These are phyloP conservation scores for Hormiphora californensis DNA, from an alignment of 37 sponge, comb jelly and placozoan species.

Conservation along the genomic window DNA sequence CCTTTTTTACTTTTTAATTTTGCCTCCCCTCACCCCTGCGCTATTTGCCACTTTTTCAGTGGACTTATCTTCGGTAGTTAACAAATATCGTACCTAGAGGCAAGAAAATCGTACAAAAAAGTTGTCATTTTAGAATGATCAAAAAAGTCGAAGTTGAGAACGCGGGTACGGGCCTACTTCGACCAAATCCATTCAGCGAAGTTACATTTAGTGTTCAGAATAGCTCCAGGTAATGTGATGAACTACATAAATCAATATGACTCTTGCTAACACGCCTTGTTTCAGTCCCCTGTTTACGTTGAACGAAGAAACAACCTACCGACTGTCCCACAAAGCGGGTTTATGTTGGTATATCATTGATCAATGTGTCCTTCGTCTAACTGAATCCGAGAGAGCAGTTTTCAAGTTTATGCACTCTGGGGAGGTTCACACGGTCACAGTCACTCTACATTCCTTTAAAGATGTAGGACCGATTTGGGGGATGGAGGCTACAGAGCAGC, in stretches of 20 bases:
- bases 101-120: no score
- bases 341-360: conserved; percentile 18
- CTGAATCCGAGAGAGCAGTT: background rate
- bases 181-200: background rate
- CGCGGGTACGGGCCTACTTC: no score
- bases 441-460: background rate
- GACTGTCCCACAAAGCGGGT: background rate
- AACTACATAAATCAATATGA: no score
- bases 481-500: background rate
- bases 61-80: no score
- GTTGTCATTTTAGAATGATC: no score
- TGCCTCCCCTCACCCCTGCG: no score
- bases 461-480: background rate
- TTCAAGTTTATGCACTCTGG: background rate
- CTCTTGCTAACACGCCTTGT: background rate
- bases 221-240: background rate
- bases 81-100: no score
- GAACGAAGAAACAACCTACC: no score
- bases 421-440: background rate
- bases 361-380: background rate
- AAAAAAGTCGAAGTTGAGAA: no score
- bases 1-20: no score
- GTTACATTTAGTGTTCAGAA: background rate
- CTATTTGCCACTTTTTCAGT: no score
- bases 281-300: background rate